Base-by-base conservation (phyloP, 2,113 vertebrate species). In the Rhinichthys klamathensis region DNA sequence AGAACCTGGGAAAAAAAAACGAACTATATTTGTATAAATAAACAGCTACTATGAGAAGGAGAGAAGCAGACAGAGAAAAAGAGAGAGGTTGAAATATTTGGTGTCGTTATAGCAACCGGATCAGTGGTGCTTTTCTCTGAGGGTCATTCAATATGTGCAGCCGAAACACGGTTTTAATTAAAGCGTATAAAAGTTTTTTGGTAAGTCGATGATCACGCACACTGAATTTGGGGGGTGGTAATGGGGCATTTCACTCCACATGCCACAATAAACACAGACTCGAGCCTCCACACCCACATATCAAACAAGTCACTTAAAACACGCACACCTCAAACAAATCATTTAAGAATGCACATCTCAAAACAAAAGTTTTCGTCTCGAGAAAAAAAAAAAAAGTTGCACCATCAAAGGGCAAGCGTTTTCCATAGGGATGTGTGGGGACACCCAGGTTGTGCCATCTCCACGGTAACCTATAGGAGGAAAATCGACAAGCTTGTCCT, bases 101-200 rank as follows among this genome's bases (percentile, higher is more conserved):
- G 93, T 91, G 95, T 96, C 80, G 95, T 95, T 95, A 95, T 96
- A 93, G 95, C 94, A 96, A 96, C 94, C 80, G 90, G 92, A 93
- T 94, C 93, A 93, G 92, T 92, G 91, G 91, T 86, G 92, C 93
- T 90, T 93, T 93, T 93, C 94, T 93, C 92, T 89, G 90, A 94
- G 93, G 90, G 93, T 93, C 90, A 95, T 96, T 95, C 94, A 95
- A 88, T 90, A 89, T 88, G 89, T 94, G 92, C 90, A 86, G 92
- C 91, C 82, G 89, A 86, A 93, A 93, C 93, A 90, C 90, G 88
- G 90, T 93, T 91, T 95, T 94, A 91, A 87, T 92, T 91, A 89
- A 94, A 92, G 94, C 87, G 89, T 93, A 94, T 90, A 89, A 91
- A 92, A 93, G 91, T 93, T 86, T 94, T 92, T 91, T 92, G 91